A percentile compares a stretch with the other conserved stretches of the same genome.
phyloP scores from a whole-genome alignment of 2,113 vertebrate species.

The Furnarius figulus region DNA sequence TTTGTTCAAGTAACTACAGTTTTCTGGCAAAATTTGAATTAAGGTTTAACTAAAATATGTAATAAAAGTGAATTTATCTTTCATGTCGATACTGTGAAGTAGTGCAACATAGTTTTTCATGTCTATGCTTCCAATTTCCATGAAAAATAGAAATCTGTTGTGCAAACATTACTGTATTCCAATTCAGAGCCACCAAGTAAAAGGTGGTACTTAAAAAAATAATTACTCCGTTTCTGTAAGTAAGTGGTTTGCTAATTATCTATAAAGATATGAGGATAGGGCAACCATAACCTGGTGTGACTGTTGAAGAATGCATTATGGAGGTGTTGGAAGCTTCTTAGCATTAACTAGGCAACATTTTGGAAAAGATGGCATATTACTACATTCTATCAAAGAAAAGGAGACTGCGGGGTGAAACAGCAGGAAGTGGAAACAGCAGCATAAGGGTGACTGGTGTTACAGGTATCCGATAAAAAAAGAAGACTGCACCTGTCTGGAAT shows the following conservation, averaged over 20 bases:
- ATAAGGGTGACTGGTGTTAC: not conserved
- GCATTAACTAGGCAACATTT: not conserved
- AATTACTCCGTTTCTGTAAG: not conserved
- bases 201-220: not conserved
- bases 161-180: not conserved
- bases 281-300: not conserved
- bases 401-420: not conserved
- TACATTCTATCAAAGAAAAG: not conserved
- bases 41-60: not conserved
- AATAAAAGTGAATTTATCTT: conserved; percentile 14
- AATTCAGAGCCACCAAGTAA: not conserved
- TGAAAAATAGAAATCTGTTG: not conserved
- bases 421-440: not conserved
- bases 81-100: not conserved
- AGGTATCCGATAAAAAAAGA: not conserved
- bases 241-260: conserved; percentile 27
- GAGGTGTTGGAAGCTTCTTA: not conserved
- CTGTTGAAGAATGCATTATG: not conserved
- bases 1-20: not conserved
- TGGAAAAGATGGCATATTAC: not conserved
- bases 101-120: not conserved
- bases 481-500: not conserved
- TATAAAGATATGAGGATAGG: not conserved
- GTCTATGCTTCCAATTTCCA: not conserved
- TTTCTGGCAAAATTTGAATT: not conserved